Evolutionary conservation across 1,140 invertebrate genomes (phyloP), one percentile per base, ranked within the genome.

Genomic region (Zaprionus ornatus): DNA sequence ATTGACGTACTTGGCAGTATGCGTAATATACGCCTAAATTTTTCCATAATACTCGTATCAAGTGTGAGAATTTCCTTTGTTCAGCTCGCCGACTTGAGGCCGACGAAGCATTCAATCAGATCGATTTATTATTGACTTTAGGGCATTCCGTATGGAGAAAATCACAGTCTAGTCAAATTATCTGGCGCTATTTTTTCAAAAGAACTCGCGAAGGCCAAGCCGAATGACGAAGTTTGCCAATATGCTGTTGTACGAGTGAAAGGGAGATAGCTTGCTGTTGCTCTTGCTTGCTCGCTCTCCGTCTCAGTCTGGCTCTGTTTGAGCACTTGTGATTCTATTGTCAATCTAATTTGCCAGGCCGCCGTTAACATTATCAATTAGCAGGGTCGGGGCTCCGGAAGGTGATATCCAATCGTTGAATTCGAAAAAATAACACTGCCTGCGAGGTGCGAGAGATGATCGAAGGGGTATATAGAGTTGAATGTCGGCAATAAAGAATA

Each of bases 351-450:
- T 80, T 78, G 71, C 71, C 56, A 74, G 62, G 55, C 32, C 71
- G 62, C 66, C 63, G 77, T 80, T 74, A 68, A 88, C 85, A 88
- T 90, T 80, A 90, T 84, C 86, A 88, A 88, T 88, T 88, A 88
- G 66, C 85, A 72, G 68, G 5, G 19, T 15, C 1, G 7, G 19
- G 45, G 19, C 45, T 32, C 17, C 59, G 74, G 25, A 80, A 75
- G 74, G 59, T 79, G 65, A 76, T 63, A 65, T 75, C 35, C 71
- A 72, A 87, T 82, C 56, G 71, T 60, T 27, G 35, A 59, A 35
- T 59, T 9, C 37, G 12, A 52, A 29, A 35, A 66, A 27, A 50
- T 23, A 50, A 19, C 48, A 19, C 7, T 25, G 25, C 42, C 29
- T n/a, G 5, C 37, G 7, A 21, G 45, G 45, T 21, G 45, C 10